These are phyloP conservation scores for Chionoecetes opilio DNA, from an alignment of 1,140 invertebrate species.

Conservation along the genomic window DNA sequence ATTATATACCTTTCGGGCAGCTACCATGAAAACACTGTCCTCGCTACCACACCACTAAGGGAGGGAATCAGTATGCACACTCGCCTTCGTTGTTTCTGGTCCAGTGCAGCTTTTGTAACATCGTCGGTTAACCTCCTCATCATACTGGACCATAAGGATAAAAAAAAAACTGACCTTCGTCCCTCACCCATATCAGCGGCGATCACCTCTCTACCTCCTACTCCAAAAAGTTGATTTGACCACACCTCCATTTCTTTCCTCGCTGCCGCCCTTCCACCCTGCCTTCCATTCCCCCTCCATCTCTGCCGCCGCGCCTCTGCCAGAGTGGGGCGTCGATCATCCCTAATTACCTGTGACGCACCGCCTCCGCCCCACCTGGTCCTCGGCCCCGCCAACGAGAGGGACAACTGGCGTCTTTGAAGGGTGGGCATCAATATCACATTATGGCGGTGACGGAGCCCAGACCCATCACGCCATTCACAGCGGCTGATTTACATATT, in stretches of 20 bases:
- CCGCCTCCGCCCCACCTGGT: conserved; percentile 1
- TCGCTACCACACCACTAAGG: too few relatives aligned
- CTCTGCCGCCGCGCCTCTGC: background rate
- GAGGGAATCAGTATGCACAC: too few relatives aligned
- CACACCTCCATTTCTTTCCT: background rate
- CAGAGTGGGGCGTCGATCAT: conserved; percentile 4
- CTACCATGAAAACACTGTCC: too few relatives aligned
- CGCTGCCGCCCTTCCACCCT: background rate
- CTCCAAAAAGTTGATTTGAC: background rate
- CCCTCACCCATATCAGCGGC: background rate
- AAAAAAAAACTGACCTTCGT: background rate
- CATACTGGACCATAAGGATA: background rate
- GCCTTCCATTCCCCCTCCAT: background rate
- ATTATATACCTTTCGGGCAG: too few relatives aligned
- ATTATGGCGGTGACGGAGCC: conserved; percentile 37
- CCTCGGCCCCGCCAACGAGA: background rate
- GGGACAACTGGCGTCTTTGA: background rate
- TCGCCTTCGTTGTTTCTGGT: background rate
- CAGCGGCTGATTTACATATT: conserved; percentile 53
- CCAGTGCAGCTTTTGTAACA: background rate
- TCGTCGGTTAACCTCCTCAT: background rate
- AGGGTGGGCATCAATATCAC: conserved; percentile 51
- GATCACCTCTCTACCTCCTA: background rate
- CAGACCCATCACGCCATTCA: conserved; percentile 32
- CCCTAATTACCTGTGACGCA: conserved; percentile 27